A percentile compares a stretch with the other conserved stretches of the same genome.
These are phyloP conservation scores for Orthosia incerta DNA, from an alignment of 2,888 invertebrate genomes.

Conservation along the genomic window DNA sequence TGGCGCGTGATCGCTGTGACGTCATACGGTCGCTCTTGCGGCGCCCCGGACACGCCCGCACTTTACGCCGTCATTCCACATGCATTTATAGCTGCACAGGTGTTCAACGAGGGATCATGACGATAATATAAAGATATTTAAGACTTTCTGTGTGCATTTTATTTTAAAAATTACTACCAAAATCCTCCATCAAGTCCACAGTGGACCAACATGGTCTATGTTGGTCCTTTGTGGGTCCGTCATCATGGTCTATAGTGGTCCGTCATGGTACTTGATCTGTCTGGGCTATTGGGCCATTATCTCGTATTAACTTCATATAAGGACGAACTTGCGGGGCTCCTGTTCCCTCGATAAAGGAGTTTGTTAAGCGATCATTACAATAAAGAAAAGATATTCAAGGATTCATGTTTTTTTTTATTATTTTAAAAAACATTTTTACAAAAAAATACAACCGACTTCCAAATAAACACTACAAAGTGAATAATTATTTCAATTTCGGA, in stretches of 20 bases:
- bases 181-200: neutral
- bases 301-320: no score
- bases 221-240: neutral
- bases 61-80: conserved; percentile 79
- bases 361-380: no score
- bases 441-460: no score
- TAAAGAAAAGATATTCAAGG: no score
- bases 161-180: neutral
- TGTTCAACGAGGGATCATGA: conserved; percentile 51
- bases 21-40: conserved; percentile 84
- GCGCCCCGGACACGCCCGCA: conserved; percentile 83
- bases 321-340: no score
- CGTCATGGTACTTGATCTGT: neutral
- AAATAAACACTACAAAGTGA: no score
- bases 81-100: conserved; percentile 70
- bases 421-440: no score
- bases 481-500: no score
- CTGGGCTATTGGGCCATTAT: no score
- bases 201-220: neutral
- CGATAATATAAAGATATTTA: conserved; percentile 14
- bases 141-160: neutral
- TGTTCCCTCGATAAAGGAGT: no score
- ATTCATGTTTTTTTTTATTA: no score
- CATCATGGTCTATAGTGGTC: neutral
- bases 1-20: conserved; percentile 87